phyloP scores from a whole-genome alignment of 2,113 vertebrate genomes.

The Motacilla alba region DNA sequence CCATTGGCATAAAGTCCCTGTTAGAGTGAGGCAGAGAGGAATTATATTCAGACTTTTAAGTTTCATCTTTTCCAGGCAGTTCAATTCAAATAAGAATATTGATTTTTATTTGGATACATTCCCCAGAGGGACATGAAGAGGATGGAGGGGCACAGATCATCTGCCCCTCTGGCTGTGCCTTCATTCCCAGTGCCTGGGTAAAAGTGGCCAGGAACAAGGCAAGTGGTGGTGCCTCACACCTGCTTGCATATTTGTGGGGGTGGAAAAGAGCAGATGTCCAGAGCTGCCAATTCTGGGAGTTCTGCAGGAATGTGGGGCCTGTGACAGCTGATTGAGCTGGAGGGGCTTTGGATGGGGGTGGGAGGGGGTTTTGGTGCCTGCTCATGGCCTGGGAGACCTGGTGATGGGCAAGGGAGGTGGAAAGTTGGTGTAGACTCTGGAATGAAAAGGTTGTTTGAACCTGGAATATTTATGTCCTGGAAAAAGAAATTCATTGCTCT shows the following conservation, averaged over 20 bases:
- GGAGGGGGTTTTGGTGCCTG: neutral
- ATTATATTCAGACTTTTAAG: neutral
- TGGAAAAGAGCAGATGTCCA: constrained; percentile 64
- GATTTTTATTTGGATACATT: neutral
- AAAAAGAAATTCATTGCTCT: neutral
- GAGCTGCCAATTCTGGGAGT: constrained; percentile 31
- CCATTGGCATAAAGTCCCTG: neutral
- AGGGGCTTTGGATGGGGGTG: neutral
- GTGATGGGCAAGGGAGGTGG: neutral
- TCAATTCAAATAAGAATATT: neutral
- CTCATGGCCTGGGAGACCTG: neutral
- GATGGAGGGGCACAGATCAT: neutral
- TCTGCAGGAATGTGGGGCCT: neutral
- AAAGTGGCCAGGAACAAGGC: neutral
- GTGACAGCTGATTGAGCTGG: constrained; percentile 59
- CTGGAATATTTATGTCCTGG: neutral
- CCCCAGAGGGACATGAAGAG: fast-evolving
- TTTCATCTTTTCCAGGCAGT: neutral
- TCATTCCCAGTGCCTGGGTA: neutral
- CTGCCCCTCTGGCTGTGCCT: neutral
- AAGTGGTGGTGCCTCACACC: constrained; percentile 41
- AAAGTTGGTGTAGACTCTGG: neutral
- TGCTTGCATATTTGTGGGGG: constrained; percentile 66
- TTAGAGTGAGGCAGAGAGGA: neutral
- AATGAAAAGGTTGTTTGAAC: neutral